Conservation (phyloP, 2,113 vertebrate genomes). For the Acrocephalus arundinaceus region DNA sequence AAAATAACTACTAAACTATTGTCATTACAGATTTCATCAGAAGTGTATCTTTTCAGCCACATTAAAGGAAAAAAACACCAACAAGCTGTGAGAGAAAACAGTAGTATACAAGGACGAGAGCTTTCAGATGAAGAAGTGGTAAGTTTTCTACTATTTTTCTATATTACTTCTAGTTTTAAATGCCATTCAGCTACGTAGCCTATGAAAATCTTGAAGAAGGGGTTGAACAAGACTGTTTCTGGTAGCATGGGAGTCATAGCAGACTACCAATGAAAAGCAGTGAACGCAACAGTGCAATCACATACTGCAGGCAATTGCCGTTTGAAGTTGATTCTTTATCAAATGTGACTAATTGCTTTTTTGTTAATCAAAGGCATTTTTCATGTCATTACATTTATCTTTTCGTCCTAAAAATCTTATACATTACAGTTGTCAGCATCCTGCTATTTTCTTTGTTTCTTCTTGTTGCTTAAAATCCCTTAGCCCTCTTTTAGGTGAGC, state of each 20-base stretch:
- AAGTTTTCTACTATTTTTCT: constrained; percentile 46
- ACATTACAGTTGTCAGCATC: neutral
- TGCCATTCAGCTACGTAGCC: neutral
- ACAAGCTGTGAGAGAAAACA: constrained; percentile 94
- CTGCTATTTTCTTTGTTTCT: neutral
- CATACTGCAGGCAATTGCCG: neutral
- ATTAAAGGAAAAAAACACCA: constrained; percentile 96
- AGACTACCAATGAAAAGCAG: neutral
- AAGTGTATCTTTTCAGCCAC: constrained; percentile 98
- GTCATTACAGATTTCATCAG: constrained; percentile 91
- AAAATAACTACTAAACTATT: neutral
- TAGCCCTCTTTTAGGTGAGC: neutral
- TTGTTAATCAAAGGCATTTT: neutral
- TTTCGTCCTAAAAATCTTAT: neutral
- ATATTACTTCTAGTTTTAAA: neutral
- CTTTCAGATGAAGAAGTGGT: constrained; percentile 99
- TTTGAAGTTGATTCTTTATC: neutral
- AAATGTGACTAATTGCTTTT: neutral
- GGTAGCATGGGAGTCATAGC: neutral
- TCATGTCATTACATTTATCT: neutral
- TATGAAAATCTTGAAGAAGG: neutral
- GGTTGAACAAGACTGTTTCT: neutral
- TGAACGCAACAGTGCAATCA: neutral
- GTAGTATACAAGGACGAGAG: constrained; percentile 96
- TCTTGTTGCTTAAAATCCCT: neutral